Evolutionary conservation across 1,140 invertebrate species (phyloP), one percentile per base, ranked within the genome.

Genomic region (Bradynema listronoti): DNA sequence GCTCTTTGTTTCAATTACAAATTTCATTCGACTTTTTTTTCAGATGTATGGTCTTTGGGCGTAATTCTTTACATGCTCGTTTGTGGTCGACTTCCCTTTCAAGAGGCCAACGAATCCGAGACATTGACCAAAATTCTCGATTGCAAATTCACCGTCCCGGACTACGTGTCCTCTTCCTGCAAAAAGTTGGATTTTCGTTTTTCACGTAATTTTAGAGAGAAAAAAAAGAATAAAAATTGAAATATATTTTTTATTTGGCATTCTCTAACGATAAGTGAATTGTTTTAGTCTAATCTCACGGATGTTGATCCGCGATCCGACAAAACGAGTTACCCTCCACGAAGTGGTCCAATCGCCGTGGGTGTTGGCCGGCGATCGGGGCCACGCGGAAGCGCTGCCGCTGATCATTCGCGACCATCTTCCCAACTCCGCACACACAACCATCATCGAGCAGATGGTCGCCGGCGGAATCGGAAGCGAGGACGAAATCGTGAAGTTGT

Each of bases 81-180:
- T 1, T 92, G 89, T 81, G 94, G 94, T 14, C 86, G 89, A 75
- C 87, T 92, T 14, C 94, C 94, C 14, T 98, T 98, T 80, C 91
- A 97, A 81, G 93, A 97, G 82, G 91, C 91, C 24, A 98, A 96
- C 81, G 94, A 98, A 79, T 95, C 90, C 75, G 94, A 98, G 83
- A 98, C 94, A 0, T 81, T 98, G 14, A 97, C 91, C 1, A 96
- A 94, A 90, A 98, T 98, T 63, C 93, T 98, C 88, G 94, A 98
- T 79, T 96, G 92, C 82, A 95, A 94, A 84, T 98, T 96, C 78
- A 87, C 87, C 47, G 87, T 96, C 71, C 91, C 93, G 54, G 77
- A 83, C 27, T 87, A 92, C 79, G 85, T 98, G 27, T 90, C 90
- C n/a, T 81, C 84, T 22, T 84, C 85, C 56, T 96, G 92, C 79